Evolutionary conservation across 1,140 invertebrate genomes (phyloP).

Genomic region (Euura lappo): DNA sequence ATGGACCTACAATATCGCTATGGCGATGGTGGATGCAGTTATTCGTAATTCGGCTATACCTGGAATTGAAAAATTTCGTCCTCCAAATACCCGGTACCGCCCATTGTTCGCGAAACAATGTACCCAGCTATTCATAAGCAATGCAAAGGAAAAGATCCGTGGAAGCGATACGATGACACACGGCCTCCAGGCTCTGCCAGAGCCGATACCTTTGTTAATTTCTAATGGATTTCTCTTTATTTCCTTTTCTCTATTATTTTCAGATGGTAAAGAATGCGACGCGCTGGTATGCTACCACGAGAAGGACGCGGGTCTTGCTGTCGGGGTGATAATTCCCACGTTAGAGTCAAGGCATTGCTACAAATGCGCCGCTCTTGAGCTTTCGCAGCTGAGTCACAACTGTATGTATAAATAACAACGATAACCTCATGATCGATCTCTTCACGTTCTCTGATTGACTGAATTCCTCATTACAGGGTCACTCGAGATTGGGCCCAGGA

Average conservation of each 20-base stretch:
- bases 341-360: conserved; percentile 54
- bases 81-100: no score
- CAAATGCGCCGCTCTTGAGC: conserved; percentile 52
- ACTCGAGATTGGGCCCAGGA: conserved; percentile 50
- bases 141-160: no score
- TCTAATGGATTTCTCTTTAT: not conserved
- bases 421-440: conserved; percentile 1
- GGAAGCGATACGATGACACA: no score
- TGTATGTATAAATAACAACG: conserved; percentile 44
- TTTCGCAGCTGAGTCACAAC: conserved; percentile 48
- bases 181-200: no score
- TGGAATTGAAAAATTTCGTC: no score
- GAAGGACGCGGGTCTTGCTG: conserved; percentile 54
- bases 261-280: conserved; percentile 59
- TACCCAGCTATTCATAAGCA: no score
- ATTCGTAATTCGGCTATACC: no score
- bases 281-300: conserved; percentile 59
- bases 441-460: conserved; percentile 11
- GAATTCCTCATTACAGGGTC: conserved; percentile 40
- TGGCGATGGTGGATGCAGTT: no score
- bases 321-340: conserved; percentile 52
- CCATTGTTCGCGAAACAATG: no score
- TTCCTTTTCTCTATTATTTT: conserved; percentile 6
- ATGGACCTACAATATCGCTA: no score
- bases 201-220: no score